Base-by-base conservation (phyloP, 2,888 invertebrate genomes). In the Eumerus sabulonum region DNA sequence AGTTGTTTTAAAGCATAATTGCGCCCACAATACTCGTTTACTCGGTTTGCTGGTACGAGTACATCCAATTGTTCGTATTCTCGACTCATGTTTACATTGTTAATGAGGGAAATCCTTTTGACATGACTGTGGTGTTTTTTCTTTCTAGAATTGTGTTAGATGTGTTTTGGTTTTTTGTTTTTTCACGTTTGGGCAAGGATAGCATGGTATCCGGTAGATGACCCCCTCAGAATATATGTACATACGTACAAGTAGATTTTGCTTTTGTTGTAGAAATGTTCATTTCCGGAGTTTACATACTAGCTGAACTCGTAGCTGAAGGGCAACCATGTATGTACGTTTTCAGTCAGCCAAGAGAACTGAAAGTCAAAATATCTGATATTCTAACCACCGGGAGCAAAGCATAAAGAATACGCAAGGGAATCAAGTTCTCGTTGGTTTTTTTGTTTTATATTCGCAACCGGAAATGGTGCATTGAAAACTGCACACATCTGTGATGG, bases 41-140 rank as follows among this genome's bases (percentile, higher is more conserved):
- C 27, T 7, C 7, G 3, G 27, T 27, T 4, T 7, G 27, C 27
- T 27, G 2, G 27, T 7, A n/a, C 27, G 27, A 7, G 27, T 27
- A 27, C 27, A 27, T 27, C 7, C 27, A 27, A 7, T 27, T 27
- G 27, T 4, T 4, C 7, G 27, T 27, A 7, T 27, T 4, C 27
- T 27, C 7, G 27, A 7, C 53, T 73, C 47, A 48, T 73, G 57
- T 79, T 73, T 79, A 73, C 77, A 79, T 68, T 73, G 73, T 79
- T 79, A 79, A 79, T 79, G 73, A 79, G 77, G 77, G 67, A 68
- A 79, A 63, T 68, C 73, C 67, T 68, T 73, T 53, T 44, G 42
- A 42, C 59, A 27, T 27, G 27, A 27, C 27, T 27, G 27, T 4
- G 7, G 27, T 27, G 7, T 27, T 27, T 2, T 27, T 2, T 27